A percentile compares a stretch with the other conserved stretches of the same genome.
Conservation (phyloP, 2,113 vertebrate genomes). For the Actenoides lindsayi region DNA sequence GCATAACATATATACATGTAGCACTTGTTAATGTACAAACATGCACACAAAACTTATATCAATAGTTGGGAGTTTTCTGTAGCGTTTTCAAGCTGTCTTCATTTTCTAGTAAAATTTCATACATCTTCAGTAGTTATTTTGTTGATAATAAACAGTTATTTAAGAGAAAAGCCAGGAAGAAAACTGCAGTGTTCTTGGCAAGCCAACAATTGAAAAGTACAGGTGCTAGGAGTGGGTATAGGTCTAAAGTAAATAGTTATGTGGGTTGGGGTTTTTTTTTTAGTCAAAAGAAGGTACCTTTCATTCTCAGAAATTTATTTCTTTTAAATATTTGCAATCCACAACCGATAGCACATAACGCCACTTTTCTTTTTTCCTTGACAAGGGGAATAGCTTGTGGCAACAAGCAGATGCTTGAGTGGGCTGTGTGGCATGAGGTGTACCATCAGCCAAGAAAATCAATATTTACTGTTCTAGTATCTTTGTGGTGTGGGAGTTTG, state of each 20-base stretch:
- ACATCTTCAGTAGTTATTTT: constrained; percentile 56
- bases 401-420: constrained; percentile 75
- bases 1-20: not conserved
- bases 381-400: constrained; percentile 70
- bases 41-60: not conserved
- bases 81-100: not conserved
- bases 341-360: constrained; percentile 71
- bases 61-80: not conserved
- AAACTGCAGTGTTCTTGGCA: constrained; percentile 74
- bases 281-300: constrained; percentile 77
- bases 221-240: constrained; percentile 75
- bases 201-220: constrained; percentile 77
- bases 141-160: constrained; percentile 52
- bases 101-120: constrained; percentile 7
- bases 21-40: not conserved
- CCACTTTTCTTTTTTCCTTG: constrained; percentile 74
- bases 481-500: constrained; percentile 75
- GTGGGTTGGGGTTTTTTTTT: not conserved
- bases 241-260: constrained; percentile 75
- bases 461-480: constrained; percentile 85
- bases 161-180: constrained; percentile 53
- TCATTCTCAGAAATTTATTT: constrained; percentile 84
- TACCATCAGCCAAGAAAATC: constrained; percentile 74
- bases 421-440: constrained; percentile 64
- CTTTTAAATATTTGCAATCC: constrained; percentile 85